These are phyloP conservation scores for Parasteatoda tepidariorum DNA, from an alignment of 1,140 invertebrate genomes.

Conservation along the genomic window DNA sequence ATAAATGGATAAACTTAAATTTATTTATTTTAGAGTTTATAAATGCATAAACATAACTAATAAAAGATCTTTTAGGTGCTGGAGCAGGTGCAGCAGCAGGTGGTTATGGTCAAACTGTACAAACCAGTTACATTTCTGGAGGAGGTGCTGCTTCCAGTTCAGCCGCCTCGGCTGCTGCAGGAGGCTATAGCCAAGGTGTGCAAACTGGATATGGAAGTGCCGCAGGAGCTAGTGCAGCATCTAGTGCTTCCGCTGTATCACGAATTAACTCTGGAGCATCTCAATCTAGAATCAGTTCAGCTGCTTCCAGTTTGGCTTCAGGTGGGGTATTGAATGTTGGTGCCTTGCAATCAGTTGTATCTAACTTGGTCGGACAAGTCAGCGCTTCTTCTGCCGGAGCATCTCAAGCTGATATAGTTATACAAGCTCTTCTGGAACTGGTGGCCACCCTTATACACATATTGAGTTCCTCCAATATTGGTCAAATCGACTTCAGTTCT, in stretches of 20 bases:
- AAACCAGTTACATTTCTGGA: not conserved
- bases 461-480: not conserved
- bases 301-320: not conserved
- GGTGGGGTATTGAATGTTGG: not conserved
- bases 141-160: not conserved
- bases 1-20: too few species aligned
- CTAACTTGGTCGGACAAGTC: not conserved
- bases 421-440: slow-evolving; percentile 20
- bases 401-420: not conserved
- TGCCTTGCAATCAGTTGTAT: not conserved
- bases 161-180: not conserved
- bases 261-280: not conserved
- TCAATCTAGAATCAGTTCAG: not conserved
- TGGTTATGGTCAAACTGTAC: not conserved
- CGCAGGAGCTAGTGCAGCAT: not conserved
- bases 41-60: too few species aligned
- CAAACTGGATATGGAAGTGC: not conserved
- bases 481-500: too few species aligned
- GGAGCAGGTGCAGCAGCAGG: not conserved
- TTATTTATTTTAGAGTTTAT: too few species aligned
- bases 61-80: not conserved
- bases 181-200: not conserved
- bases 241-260: not conserved
- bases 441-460: slow-evolving; percentile 7
- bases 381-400: not conserved